phyloP scores from a whole-genome alignment of 2,113 vertebrate genomes.

The Catharus minimus region DNA sequence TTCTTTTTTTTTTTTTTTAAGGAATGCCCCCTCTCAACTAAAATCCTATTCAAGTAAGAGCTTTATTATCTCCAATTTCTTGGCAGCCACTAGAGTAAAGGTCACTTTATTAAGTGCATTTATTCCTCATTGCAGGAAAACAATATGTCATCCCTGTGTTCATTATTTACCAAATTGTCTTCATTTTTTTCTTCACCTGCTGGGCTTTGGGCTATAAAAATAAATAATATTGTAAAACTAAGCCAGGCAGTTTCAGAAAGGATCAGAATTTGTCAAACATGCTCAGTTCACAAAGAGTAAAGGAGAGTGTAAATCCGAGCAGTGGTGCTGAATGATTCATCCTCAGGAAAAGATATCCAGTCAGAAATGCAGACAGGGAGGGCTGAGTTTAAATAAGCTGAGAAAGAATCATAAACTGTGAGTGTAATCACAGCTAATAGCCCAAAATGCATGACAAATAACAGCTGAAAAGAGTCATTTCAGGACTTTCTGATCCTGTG shows the following conservation, averaged over 20 bases:
- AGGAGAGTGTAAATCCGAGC: conserved; percentile 13
- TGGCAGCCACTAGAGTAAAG: conserved; percentile 74
- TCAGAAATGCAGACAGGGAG: neutral
- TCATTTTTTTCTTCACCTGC: conserved; percentile 78
- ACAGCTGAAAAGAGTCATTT: neutral
- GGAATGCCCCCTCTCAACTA: conserved; percentile 48
- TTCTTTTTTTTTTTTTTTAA: neutral
- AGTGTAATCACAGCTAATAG: conserved; percentile 22
- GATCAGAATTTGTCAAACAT: conserved; percentile 58
- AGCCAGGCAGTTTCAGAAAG: conserved; percentile 61
- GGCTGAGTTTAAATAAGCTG: conserved; percentile 22
- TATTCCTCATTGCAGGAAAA: conserved; percentile 77
- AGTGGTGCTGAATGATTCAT: conserved; percentile 23
- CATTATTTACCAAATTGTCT: conserved; percentile 82
- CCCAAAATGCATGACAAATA: neutral
- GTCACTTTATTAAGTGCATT: conserved; percentile 78
- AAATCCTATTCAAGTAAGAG: conserved; percentile 67
- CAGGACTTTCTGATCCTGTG: neutral
- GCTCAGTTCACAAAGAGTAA: neutral
- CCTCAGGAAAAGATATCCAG: neutral
- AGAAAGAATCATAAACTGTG: conserved; percentile 17
- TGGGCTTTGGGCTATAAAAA: conserved; percentile 70
- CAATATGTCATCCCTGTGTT: conserved; percentile 74
- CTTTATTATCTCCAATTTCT: conserved; percentile 79
- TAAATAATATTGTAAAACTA: conserved; percentile 73